These are phyloP conservation scores for Xanthorhoe spadicearia DNA, from an alignment of 2,888 invertebrate genomes.

Conservation along the genomic window DNA sequence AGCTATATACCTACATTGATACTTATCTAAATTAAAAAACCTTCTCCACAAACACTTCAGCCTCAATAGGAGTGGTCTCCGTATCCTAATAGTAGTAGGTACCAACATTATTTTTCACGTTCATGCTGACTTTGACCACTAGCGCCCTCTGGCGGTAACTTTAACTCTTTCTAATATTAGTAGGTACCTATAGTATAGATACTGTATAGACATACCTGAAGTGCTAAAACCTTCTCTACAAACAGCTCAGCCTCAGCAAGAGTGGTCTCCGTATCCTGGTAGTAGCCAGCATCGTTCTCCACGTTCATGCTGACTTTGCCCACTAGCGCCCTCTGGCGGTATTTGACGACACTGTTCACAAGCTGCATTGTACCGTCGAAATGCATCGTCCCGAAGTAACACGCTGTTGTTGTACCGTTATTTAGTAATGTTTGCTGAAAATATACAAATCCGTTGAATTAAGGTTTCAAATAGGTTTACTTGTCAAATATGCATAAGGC, in stretches of 20 bases:
- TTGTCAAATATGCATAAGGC: no score
- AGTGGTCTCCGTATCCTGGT: constrained; percentile 85
- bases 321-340: constrained; percentile 92
- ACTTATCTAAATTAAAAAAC: no score
- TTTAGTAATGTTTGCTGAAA: constrained; percentile 88
- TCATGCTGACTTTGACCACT: no score
- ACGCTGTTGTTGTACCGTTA: constrained; percentile 95
- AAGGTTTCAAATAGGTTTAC: no score
- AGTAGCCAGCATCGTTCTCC: constrained; percentile 85
- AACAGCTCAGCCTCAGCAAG: constrained; percentile 86
- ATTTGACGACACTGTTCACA: constrained; percentile 86
- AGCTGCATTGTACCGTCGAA: constrained; percentile 88
- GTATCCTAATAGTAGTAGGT: no score
- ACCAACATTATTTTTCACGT: no score
- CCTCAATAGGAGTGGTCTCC: no score
- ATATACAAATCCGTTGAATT: no score
- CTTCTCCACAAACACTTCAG: no score
- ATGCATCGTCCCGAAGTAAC: constrained; percentile 94
- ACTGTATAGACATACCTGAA: constrained; percentile 77
- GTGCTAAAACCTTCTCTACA: constrained; percentile 83
- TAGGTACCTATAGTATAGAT: not conserved
- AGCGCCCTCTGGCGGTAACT: no score
- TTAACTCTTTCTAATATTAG: no score
- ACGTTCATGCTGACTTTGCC: constrained; percentile 94
- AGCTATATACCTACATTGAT: no score